Percentiles rank a stretch among this genome's conserved stretches.
Evolutionary conservation across 35 echinoderm and acorn worm genomes (phyloP).

Genomic region (Apostichopus californicus): DNA sequence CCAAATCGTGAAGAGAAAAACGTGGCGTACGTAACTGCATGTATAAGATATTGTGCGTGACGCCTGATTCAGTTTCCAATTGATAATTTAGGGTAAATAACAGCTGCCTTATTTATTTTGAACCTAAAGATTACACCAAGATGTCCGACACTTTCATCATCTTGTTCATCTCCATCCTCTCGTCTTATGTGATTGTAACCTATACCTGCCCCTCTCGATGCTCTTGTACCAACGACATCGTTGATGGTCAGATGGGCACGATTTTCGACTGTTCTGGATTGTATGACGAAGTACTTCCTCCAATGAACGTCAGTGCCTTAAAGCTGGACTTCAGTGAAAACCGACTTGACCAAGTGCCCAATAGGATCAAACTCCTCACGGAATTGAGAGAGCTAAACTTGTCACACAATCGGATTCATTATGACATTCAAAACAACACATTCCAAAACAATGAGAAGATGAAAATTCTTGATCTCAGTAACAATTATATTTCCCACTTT

Average conservation of each 20-base stretch:
- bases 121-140: background rate
- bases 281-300: background rate
- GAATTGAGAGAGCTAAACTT: constrained; percentile 11
- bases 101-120: too few relatives aligned
- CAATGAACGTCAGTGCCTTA: background rate
- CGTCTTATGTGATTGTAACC: background rate
- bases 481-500: background rate
- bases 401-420: constrained; percentile 7
- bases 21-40: too few relatives aligned
- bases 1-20: too few relatives aligned
- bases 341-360: constrained; percentile 18
- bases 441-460: background rate
- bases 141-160: background rate
- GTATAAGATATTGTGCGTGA: too few relatives aligned
- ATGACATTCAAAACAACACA: background rate
- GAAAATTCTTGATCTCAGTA: constrained; percentile 22
- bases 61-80: too few relatives aligned
- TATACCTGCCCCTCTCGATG: background rate
- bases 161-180: background rate
- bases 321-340: constrained; percentile 4
- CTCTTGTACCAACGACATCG: background rate
- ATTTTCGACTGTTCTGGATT: background rate
- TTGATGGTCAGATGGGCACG: background rate
- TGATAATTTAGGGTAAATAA: too few relatives aligned
- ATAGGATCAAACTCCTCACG: background rate